Conservation (phyloP, 2,797 vertebrate species). For the Lepus oiostolus region DNA sequence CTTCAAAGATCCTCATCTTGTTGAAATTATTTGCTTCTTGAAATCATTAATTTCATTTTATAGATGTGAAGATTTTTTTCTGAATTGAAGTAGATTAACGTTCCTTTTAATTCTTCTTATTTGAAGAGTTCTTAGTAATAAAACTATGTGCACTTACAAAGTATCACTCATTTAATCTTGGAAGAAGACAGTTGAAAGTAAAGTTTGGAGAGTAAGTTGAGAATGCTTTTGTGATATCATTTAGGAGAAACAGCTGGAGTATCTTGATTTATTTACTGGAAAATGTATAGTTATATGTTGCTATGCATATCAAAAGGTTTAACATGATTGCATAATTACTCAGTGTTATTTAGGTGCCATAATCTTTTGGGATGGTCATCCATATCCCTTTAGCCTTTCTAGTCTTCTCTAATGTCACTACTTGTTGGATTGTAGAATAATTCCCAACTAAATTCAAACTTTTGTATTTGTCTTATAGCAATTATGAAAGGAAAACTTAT, state of each 20-base stretch:
- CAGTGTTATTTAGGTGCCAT: neutral
- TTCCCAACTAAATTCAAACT: neutral
- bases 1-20: slow-evolving; percentile 51
- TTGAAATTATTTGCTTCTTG: slow-evolving; percentile 70
- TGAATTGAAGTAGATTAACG: slow-evolving; percentile 52
- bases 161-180: slow-evolving; percentile 32
- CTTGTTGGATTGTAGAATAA: neutral
- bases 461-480: neutral
- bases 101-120: slow-evolving; percentile 57
- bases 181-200: neutral
- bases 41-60: slow-evolving; percentile 75
- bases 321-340: neutral
- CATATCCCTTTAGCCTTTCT: neutral
- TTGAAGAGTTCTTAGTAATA: slow-evolving; percentile 58
- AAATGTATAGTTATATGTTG: neutral
- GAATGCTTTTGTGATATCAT: neutral
- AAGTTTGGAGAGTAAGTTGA: neutral
- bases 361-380: neutral
- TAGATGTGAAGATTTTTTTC: slow-evolving; percentile 49
- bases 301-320: neutral
- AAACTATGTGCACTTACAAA: slow-evolving; percentile 44
- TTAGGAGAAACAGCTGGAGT: neutral
- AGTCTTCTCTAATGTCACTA: neutral
- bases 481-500: neutral
- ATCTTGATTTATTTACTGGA: slow-evolving; percentile 10